A percentile compares a stretch with the other conserved stretches of the same genome.
Conservation (phyloP, 2,797 vertebrate genomes). For the Triplophysa bombifrons region DNA sequence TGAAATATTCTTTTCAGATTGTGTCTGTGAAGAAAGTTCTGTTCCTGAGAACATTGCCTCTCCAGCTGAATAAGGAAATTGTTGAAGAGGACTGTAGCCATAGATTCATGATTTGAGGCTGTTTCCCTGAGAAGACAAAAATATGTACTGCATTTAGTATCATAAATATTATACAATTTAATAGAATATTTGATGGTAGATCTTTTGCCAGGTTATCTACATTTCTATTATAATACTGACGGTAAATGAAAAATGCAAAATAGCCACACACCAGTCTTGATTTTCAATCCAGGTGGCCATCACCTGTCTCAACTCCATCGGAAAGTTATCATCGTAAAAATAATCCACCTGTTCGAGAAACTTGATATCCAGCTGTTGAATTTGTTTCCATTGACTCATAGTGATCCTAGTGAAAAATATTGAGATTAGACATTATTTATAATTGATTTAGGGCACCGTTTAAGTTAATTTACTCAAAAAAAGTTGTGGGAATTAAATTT, state of each 20-base stretch:
- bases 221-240: too few relatives aligned
- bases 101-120: conserved; percentile 87
- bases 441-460: not conserved
- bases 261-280: conserved; percentile 89
- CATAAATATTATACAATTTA: too few relatives aligned
- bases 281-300: conserved; percentile 92
- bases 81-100: conserved; percentile 86
- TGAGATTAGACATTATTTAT: too few relatives aligned
- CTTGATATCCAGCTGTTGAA: conserved; percentile 92
- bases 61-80: conserved; percentile 91
- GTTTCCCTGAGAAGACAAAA: conserved; percentile 80
- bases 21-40: conserved; percentile 92
- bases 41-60: conserved; percentile 86
- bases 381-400: conserved; percentile 97
- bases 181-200: too few relatives aligned
- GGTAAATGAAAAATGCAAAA: not conserved
- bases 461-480: too few relatives aligned
- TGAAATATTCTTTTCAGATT: conserved; percentile 94
- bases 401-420: conserved; percentile 63
- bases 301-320: conserved; percentile 95
- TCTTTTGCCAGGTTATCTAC: too few relatives aligned
- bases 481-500: too few relatives aligned
- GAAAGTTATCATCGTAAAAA: conserved; percentile 95
- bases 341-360: conserved; percentile 95
- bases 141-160: too few relatives aligned